A percentile compares a stretch with the other conserved stretches of the same genome.
Conservation (phyloP, 2,797 vertebrate genomes). For the Anas bernieri region DNA sequence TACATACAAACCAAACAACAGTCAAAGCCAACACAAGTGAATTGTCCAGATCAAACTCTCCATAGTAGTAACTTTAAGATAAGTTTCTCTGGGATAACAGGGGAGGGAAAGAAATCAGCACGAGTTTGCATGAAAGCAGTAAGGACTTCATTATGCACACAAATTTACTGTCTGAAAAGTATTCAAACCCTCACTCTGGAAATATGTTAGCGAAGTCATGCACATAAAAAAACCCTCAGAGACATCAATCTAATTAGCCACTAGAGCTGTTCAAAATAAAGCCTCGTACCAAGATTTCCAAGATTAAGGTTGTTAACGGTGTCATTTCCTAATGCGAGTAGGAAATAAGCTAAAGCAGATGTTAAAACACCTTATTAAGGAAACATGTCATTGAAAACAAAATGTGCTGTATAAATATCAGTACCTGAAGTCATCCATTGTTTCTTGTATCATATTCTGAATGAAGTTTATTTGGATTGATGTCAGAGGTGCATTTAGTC, state of each 20-base stretch:
- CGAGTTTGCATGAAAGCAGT: background rate
- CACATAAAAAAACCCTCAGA: background rate
- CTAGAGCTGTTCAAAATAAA: background rate
- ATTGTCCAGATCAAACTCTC: background rate
- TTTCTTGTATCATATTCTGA: slow-evolving; percentile 96
- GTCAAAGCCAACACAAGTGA: background rate
- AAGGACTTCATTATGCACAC: background rate
- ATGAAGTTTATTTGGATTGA: slow-evolving; percentile 94
- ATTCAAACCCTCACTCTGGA: background rate
- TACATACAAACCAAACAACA: background rate
- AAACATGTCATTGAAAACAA: background rate
- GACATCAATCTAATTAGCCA: background rate
- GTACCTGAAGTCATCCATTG: slow-evolving; percentile 95
- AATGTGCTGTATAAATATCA: background rate
- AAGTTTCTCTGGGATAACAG: background rate
- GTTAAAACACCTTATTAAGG: background rate
- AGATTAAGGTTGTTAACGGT: background rate
- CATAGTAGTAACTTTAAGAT: background rate
- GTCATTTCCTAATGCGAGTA: background rate
- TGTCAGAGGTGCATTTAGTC: slow-evolving; percentile 85
- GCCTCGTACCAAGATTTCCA: background rate
- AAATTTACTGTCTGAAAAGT: background rate
- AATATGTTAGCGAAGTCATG: background rate
- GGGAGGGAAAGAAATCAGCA: background rate
- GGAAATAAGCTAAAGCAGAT: background rate